phyloP scores from a whole-genome alignment of 2,113 vertebrate species.

The Salvelinus namaycush region DNA sequence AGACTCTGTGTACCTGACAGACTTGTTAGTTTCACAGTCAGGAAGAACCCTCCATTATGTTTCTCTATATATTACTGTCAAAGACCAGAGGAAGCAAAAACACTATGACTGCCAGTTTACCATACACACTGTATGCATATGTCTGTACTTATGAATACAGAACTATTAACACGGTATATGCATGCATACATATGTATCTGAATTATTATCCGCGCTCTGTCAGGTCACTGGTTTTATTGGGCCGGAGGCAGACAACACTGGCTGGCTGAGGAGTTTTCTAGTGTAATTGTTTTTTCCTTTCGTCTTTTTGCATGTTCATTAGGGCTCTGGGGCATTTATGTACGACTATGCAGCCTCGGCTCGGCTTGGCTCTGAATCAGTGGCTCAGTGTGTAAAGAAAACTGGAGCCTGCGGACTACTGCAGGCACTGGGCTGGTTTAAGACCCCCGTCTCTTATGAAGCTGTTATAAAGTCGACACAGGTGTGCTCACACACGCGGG shows the following conservation, averaged over 20 bases:
- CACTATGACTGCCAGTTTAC: not conserved
- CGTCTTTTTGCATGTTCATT: not conserved
- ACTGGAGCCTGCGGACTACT: too few species aligned
- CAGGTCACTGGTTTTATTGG: slow-evolving; percentile 1
- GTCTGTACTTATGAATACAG: not conserved
- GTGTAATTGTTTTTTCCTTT: not conserved
- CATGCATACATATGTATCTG: not conserved
- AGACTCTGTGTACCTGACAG: not conserved
- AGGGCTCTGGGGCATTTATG: not conserved
- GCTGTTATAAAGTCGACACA: not conserved
- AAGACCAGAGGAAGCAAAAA: not conserved
- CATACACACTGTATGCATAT: not conserved
- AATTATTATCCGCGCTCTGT: not conserved
- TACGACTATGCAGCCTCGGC: not conserved
- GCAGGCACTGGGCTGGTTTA: too few species aligned
- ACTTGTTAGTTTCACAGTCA: not conserved
- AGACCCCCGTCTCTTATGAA: too few species aligned
- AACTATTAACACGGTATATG: not conserved
- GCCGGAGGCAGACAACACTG: not conserved
- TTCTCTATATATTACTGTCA: not conserved
- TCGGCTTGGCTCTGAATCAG: too few species aligned
- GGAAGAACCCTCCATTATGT: not conserved
- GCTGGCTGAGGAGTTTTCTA: not conserved
- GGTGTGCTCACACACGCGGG: not conserved
- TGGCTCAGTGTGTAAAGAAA: too few species aligned